Percentiles rank a stretch among this genome's conserved stretches.
Conservation (phyloP, 2,888 invertebrate species). For the Buathra laborator region DNA sequence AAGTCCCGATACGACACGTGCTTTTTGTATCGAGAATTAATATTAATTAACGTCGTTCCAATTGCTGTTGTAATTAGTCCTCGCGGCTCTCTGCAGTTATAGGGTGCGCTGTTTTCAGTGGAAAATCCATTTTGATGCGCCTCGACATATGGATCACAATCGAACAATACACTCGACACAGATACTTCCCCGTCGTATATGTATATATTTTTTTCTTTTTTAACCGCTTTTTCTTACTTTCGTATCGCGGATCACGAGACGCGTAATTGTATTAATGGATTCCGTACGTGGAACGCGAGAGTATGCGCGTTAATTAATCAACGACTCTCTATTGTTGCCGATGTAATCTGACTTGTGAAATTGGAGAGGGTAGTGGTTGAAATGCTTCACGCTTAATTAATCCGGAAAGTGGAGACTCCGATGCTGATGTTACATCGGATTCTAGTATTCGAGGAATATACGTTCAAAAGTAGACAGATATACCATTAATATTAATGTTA, state of each 20-base stretch:
- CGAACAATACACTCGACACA: slow-evolving; percentile 29
- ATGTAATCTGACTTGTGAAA: slow-evolving; percentile 31
- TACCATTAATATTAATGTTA: background rate
- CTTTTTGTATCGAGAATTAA: slow-evolving; percentile 28
- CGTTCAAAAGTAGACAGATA: background rate
- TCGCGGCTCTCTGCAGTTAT: slow-evolving; percentile 11
- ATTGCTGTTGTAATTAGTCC: slow-evolving; percentile 63
- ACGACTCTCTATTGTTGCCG: slow-evolving; percentile 50
- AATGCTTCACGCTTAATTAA: slow-evolving; percentile 37
- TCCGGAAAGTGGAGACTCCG: slow-evolving; percentile 17
- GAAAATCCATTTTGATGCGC: background rate
- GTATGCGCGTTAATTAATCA: slow-evolving; percentile 51
- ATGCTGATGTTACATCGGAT: background rate
- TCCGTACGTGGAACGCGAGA: slow-evolving; percentile 29
- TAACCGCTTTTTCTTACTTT: slow-evolving; percentile 44
- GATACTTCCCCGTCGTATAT: slow-evolving; percentile 2
- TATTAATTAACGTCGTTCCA: slow-evolving; percentile 59
- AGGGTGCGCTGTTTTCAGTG: slow-evolving; percentile 18
- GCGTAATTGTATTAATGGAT: slow-evolving; percentile 4
- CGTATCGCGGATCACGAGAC: slow-evolving; percentile 30
- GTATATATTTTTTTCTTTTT: slow-evolving; percentile 10
- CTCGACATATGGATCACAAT: slow-evolving; percentile 17
- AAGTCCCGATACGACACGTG: background rate
- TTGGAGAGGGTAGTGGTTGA: slow-evolving; percentile 23
- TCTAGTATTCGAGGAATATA: background rate